A percentile compares a stretch with the other conserved stretches of the same genome.
These are phyloP conservation scores for Hydropsyche betteni DNA, from an alignment of 2,888 invertebrate genomes.

Conservation along the genomic window DNA sequence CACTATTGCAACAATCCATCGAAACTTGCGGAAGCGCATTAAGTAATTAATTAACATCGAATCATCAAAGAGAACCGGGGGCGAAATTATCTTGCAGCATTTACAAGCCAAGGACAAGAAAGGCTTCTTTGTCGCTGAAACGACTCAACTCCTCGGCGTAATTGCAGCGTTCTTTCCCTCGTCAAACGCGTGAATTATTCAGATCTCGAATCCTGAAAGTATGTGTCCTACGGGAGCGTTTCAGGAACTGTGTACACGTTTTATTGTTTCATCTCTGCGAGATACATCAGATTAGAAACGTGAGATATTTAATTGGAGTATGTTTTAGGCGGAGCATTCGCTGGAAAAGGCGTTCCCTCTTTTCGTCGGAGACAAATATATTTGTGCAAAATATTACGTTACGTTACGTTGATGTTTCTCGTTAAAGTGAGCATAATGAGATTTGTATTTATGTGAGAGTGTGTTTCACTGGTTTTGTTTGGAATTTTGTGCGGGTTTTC, in stretches of 20 bases:
- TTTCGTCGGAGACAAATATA: too few species aligned
- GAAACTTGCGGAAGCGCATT: too few species aligned
- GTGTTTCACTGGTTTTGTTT: neutral
- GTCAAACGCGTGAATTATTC: conserved; percentile 24
- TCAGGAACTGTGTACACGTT: neutral
- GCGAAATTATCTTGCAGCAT: neutral
- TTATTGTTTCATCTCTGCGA: conserved; percentile 17
- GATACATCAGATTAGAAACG: neutral
- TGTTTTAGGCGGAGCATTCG: neutral
- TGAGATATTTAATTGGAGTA: conserved; percentile 16
- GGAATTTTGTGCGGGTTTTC: neutral
- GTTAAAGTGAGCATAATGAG: neutral
- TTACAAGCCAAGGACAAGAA: too few species aligned
- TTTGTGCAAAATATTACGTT: too few species aligned
- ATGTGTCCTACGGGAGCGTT: conserved; percentile 12
- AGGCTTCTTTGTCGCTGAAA: conserved; percentile 12
- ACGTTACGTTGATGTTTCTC: too few species aligned
- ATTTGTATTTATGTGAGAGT: neutral
- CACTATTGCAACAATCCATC: too few species aligned
- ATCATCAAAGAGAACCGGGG: neutral
- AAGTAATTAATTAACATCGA: neutral
- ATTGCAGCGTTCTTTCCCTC: conserved; percentile 25
- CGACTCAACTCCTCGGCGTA: neutral
- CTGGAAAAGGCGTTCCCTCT: too few species aligned
- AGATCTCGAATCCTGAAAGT: conserved; percentile 5